Conservation (phyloP, 53 echinoderm and acorn worm genomes). For the Zoroaster sp. region DNA sequence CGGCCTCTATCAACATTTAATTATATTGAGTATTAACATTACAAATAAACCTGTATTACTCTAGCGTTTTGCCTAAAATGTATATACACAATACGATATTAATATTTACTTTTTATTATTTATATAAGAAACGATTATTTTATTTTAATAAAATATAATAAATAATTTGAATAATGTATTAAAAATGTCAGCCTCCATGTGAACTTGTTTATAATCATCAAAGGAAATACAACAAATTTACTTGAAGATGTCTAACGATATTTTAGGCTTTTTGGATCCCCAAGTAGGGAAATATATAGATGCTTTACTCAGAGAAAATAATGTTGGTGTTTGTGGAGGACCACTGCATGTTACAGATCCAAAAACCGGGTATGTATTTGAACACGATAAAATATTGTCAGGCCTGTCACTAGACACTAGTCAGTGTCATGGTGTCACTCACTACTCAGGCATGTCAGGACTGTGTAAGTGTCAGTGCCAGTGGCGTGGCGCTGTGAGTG, state of each 20-base stretch:
- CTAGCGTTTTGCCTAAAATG: not conserved
- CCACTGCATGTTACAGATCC: slow-evolving; percentile 60
- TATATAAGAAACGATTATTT: too few species aligned
- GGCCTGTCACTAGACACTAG: not conserved
- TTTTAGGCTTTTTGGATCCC: slow-evolving; percentile 61
- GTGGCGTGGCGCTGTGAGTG: too few species aligned
- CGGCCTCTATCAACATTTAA: not conserved
- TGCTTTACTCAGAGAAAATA: slow-evolving; percentile 55
- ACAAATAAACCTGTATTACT: not conserved
- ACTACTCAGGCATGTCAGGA: too few species aligned
- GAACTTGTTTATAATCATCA: not conserved
- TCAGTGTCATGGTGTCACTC: too few species aligned
- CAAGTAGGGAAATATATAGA: slow-evolving; percentile 62
- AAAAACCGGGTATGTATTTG: slow-evolving; percentile 66
- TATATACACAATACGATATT: not conserved
- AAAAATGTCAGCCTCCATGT: slow-evolving; percentile 30
- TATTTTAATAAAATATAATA: not conserved
- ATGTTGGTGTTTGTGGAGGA: slow-evolving; percentile 74
- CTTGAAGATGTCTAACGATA: slow-evolving; percentile 14
- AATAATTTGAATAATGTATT: not conserved
- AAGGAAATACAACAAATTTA: not conserved
- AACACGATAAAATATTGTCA: too few species aligned
- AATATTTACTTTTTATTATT: not conserved
- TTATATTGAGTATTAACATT: not conserved
- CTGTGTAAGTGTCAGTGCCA: too few species aligned